These are phyloP conservation scores for Dipodomys stephensi DNA, from an alignment of 2,113 vertebrate genomes.

Conservation along the genomic window DNA sequence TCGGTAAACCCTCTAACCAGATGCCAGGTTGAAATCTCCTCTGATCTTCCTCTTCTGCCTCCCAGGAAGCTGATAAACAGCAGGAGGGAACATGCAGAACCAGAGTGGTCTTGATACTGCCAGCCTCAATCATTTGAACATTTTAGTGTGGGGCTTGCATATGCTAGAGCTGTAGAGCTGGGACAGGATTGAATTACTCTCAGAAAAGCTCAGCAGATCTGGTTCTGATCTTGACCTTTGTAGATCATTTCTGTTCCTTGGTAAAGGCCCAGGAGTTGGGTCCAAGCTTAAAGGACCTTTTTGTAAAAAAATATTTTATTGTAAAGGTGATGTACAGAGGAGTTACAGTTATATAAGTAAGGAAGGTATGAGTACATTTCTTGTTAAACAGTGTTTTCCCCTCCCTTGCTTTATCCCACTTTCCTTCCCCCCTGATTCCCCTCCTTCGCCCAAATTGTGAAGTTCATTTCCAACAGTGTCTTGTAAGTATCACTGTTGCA, in stretches of 20 bases:
- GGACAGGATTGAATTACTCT: background rate
- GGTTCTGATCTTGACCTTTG: background rate
- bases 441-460: too few species aligned
- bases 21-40: background rate
- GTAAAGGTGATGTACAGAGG: too few species aligned
- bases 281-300: background rate
- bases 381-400: too few species aligned
- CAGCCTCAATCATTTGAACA: background rate
- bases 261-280: background rate
- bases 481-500: too few species aligned
- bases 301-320: too few species aligned
- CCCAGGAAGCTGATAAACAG: constrained; percentile 25
- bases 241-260: background rate
- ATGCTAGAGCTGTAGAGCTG: background rate
- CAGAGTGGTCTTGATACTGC: background rate
- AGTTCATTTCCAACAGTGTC: too few species aligned
- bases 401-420: too few species aligned
- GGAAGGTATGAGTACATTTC: too few species aligned
- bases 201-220: background rate
- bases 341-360: too few species aligned
- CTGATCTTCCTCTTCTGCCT: constrained; percentile 19
- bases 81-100: background rate
- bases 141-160: background rate
- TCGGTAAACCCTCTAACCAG: background rate
- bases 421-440: too few species aligned